Conservation (phyloP, 2,888 invertebrate species). For the Cryptocephalus primarius region DNA sequence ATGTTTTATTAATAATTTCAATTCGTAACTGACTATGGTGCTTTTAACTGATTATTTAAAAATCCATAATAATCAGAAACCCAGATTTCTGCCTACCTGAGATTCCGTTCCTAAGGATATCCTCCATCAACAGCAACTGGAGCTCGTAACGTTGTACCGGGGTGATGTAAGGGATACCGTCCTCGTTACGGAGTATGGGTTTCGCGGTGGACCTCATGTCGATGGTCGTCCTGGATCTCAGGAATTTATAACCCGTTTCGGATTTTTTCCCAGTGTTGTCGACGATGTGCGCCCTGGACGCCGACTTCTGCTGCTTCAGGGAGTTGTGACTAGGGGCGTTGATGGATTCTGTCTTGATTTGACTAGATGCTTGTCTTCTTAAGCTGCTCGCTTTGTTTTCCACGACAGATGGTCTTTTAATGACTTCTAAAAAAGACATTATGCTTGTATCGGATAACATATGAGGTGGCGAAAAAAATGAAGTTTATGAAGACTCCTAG, state of each 20-base stretch:
- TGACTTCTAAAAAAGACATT: conserved; percentile 1
- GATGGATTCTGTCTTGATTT: neutral
- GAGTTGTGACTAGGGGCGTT: neutral
- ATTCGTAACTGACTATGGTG: too few relatives aligned
- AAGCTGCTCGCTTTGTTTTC: conserved; percentile 22
- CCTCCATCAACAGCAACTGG: conserved; percentile 63
- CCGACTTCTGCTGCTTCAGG: neutral
- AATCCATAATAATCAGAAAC: too few relatives aligned
- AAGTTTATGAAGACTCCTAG: too few relatives aligned
- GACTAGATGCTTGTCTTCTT: neutral
- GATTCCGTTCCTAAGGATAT: conserved; percentile 51
- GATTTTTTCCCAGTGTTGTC: conserved; percentile 4
- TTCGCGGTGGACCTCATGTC: conserved; percentile 24
- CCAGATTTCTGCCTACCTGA: conserved; percentile 20
- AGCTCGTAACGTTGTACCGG: conserved; percentile 67
- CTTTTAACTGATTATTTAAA: too few relatives aligned
- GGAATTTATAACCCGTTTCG: conserved; percentile 23
- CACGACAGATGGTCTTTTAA: conserved; percentile 11
- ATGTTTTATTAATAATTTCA: too few relatives aligned
- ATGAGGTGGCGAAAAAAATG: too few relatives aligned
- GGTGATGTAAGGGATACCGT: conserved; percentile 40
- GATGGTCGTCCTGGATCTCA: conserved; percentile 35
- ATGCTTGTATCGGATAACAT: too few relatives aligned
- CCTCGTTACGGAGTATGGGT: conserved; percentile 37
- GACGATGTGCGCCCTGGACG: neutral